Evolutionary conservation across 2,113 vertebrate species (phyloP), one percentile per base, ranked within the genome.

Genomic region (Thalassoma bifasciatum): DNA sequence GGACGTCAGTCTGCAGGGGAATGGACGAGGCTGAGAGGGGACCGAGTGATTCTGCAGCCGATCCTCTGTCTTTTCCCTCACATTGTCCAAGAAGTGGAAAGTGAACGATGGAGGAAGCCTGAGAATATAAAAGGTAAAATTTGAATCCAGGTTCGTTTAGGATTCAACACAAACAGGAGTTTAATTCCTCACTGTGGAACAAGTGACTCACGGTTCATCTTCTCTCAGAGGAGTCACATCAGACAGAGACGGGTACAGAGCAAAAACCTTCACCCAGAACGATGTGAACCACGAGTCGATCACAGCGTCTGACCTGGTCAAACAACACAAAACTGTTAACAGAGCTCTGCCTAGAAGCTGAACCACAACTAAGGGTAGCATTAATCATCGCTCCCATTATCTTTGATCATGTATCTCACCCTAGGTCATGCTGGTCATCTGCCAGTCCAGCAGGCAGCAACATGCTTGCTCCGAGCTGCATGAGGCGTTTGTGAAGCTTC

Each of bases 361-460:
- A 42, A 14, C n/a, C n/a, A n/a, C n/a, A n/a, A n/a, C n/a, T n/a
- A n/a, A n/a, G n/a, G n/a, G n/a, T n/a, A n/a, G n/a, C n/a, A n/a
- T n/a, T n/a, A n/a, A n/a, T n/a, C n/a, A n/a, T n/a, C n/a, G 30
- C 6, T 30, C 30, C 3, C 3, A 30, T 30, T 30, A 6, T 30
- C 6, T 30, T 4, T 40, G 10, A 10, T 10, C 13, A 11, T 3
- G 8, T 2, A n/a, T 76, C 93, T 95, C 79, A 99, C 98, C 98
- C 98, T 14, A 99, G 83, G 61, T 99, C 96, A 0, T 99, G 97
- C 79, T 98, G 98, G 81, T 99, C 98, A 0, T 99, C 97, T 0
- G 95, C 97, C 79, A 99, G 69, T 0, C 95, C 96, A 2, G 89
- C 87, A 0, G 96, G 95, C 56, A 96, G 78, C 30, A 99, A 81